Conservation (phyloP, 2,113 vertebrate genomes). For the Elanoides forficatus region DNA sequence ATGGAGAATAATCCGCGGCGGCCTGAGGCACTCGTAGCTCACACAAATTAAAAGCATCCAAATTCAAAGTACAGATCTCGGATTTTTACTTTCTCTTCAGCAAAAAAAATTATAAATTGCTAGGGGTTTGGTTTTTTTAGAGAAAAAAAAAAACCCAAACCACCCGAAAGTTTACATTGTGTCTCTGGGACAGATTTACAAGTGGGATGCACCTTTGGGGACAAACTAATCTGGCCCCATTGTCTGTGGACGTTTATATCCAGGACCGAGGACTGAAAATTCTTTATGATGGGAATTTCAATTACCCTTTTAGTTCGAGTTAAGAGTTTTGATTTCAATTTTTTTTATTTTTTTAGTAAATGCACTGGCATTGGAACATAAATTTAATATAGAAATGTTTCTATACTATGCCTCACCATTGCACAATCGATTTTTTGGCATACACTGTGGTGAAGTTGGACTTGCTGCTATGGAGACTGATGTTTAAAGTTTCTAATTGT, state of each 20-base stretch:
- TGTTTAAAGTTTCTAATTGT: constrained; percentile 84
- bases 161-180: constrained; percentile 46
- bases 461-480: constrained; percentile 81
- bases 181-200: constrained; percentile 61
- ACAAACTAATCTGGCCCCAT: constrained; percentile 54
- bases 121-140: constrained; percentile 7
- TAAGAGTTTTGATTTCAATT: constrained; percentile 80
- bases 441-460: constrained; percentile 80
- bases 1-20: constrained; percentile 83
- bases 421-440: constrained; percentile 77
- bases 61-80: constrained; percentile 59
- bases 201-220: constrained; percentile 52
- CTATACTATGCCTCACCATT: constrained; percentile 82
- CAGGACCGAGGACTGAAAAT: constrained; percentile 70
- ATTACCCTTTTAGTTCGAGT: constrained; percentile 73
- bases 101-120: constrained; percentile 37
- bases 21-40: constrained; percentile 72
- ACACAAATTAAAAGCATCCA: constrained; percentile 66
- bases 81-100: constrained; percentile 54
- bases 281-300: constrained; percentile 71
- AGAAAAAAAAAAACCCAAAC: background rate
- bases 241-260: constrained; percentile 62
- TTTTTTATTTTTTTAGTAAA: constrained; percentile 82
- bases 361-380: constrained; percentile 82
- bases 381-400: constrained; percentile 75